Percentiles rank a stretch among this genome's conserved stretches.
Evolutionary conservation across 2,113 vertebrate species (phyloP).

Genomic region (Caracal caracal): DNA sequence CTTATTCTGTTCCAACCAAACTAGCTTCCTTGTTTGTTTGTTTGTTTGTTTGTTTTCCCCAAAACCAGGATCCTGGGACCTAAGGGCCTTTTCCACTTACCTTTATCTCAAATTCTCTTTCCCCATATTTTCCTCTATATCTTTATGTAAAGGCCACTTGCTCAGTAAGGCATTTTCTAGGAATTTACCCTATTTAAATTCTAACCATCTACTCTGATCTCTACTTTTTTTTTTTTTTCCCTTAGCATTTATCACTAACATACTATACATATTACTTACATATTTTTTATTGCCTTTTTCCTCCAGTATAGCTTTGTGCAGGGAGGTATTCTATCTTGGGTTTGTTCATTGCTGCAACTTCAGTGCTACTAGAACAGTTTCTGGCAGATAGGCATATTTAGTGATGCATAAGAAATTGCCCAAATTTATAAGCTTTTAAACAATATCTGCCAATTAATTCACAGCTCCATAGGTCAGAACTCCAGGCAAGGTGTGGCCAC

Average conservation of each 20-base stretch:
- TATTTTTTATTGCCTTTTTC: background rate
- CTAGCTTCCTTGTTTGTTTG: background rate
- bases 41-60: background rate
- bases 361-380: background rate
- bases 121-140: background rate
- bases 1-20: background rate
- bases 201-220: background rate
- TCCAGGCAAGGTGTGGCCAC: background rate
- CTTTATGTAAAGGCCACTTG: background rate
- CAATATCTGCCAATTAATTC: background rate
- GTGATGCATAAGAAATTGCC: background rate
- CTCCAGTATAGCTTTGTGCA: background rate
- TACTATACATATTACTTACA: background rate
- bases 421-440: background rate
- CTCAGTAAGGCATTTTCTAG: background rate
- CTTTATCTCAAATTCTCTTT: background rate
- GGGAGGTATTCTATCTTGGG: background rate
- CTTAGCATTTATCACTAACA: background rate
- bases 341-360: background rate
- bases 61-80: background rate
- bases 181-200: background rate
- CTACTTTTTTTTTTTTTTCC: background rate
- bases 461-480: background rate
- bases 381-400: background rate
- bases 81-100: background rate